Conservation (phyloP, 2,888 invertebrate genomes). For the Hypsopygia costalis region DNA sequence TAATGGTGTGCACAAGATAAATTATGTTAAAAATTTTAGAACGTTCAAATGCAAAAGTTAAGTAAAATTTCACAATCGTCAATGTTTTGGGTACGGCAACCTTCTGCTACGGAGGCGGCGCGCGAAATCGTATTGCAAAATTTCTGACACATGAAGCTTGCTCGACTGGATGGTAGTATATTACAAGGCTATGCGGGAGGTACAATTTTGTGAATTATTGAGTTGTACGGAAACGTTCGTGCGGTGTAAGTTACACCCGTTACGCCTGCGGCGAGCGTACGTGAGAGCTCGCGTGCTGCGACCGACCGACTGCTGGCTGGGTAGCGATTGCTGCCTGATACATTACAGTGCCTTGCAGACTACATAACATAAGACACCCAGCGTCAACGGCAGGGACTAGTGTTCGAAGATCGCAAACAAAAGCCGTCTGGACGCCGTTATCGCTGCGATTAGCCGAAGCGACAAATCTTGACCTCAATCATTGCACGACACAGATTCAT, state of each 20-base stretch:
- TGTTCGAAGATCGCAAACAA: conserved; percentile 46
- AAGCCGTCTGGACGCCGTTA: conserved; percentile 33
- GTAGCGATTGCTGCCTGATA: not conserved
- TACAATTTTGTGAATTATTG: conserved; percentile 36
- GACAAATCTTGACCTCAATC: conserved; percentile 11
- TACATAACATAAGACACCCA: conserved; percentile 5
- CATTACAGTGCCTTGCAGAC: conserved; percentile 1
- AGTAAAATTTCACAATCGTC: conserved; percentile 44
- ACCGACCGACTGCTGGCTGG: conserved; percentile 36
- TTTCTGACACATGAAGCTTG: conserved; percentile 41
- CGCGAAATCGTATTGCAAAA: conserved; percentile 55
- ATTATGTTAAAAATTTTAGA: conserved; percentile 22
- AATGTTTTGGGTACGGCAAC: conserved; percentile 43
- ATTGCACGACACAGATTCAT: conserved; percentile 6
- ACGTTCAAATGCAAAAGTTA: conserved; percentile 31
- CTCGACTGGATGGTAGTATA: conserved; percentile 36
- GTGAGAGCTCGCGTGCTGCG: conserved; percentile 44
- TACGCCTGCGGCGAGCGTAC: conserved; percentile 27
- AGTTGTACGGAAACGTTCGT: conserved; percentile 35
- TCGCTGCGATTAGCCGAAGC: conserved; percentile 23
- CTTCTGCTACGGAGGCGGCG: conserved; percentile 34
- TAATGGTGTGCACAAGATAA: conserved; percentile 1
- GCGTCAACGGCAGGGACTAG: conserved; percentile 30
- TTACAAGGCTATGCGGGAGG: conserved; percentile 41
- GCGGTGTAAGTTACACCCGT: conserved; percentile 21